Evolutionary conservation across 2,113 vertebrate genomes (phyloP), one percentile per base, ranked within the genome.

Genomic region (Xenopus borealis): DNA sequence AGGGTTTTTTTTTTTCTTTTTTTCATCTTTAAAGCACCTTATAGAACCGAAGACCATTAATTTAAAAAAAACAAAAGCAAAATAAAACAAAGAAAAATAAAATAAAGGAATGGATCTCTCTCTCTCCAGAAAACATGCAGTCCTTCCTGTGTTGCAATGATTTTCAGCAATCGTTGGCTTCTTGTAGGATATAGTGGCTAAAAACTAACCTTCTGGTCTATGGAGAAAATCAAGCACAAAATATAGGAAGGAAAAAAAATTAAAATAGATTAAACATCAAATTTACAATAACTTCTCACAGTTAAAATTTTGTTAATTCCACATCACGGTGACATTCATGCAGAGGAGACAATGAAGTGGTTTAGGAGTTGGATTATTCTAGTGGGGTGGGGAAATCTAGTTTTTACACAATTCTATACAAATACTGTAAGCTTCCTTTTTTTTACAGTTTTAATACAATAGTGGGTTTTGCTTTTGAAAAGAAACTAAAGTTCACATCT

Each of bases 311-410:
- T 75, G 66, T 69, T 76, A 76, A 76, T 69, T 76, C 73, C 73
- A 76, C 73, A 69, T 76, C 73, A 76, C 73, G 66, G 73, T 76
- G 73, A 76, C 73, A 76, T 68, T 69, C 73, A 76, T 76, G 73
- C 73, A 76, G 73, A 69, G 73, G 57, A 75, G 57, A 67, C 20
- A 30, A 45, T 46, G 59, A 69, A 68, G 73, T 76, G 73, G 73
- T 47, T 76, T 69, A 7, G 30, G 33, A 68, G 62, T 59, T 62
- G 45, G 55, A 69, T 55, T 63, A 76, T 63, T 62, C 73, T 76
- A 76, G 57, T 52, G 46, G 10, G 18, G 17, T 4, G 20, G 58
- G 72, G 73, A 27, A 27, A 63, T 65, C 68, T 80, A 69, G 47
- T 64, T 53, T 78, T 72, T 65, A 69, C 69, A 79, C 57, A 55